These are phyloP conservation scores for Abrostola triplasia DNA, from an alignment of 2,888 invertebrate species.

Conservation along the genomic window DNA sequence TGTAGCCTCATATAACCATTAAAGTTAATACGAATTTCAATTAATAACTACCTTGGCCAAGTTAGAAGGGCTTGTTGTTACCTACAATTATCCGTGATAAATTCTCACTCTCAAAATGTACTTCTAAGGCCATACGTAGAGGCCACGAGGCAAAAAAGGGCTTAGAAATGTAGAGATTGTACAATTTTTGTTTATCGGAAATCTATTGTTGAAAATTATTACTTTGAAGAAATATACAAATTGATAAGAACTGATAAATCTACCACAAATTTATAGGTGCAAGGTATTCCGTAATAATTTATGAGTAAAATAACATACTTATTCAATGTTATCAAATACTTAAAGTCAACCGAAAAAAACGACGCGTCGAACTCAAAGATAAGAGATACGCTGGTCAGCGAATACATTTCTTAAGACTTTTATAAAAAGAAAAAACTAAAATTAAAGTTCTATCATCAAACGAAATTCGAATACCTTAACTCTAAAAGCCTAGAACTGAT, in stretches of 20 bases:
- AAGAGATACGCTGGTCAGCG: not conserved
- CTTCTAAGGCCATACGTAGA: conserved; percentile 40
- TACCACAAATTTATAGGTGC: not conserved
- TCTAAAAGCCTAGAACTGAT: no score
- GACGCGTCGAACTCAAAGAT: not conserved
- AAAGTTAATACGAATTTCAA: conserved; percentile 48
- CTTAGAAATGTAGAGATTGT: no score
- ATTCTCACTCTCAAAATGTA: conserved; percentile 40
- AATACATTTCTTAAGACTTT: not conserved
- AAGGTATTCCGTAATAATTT: not conserved
- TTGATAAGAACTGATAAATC: not conserved
- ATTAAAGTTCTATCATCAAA: no score
- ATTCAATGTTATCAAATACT: not conserved
- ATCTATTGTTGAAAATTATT: not conserved
- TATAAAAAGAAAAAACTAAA: not conserved
- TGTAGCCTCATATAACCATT: conserved; percentile 44
- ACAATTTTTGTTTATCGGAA: no score
- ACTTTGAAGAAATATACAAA: not conserved
- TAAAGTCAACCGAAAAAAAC: not conserved
- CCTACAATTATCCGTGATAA: conserved; percentile 47
- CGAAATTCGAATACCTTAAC: no score
- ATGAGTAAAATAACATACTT: not conserved
- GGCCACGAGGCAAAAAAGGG: conserved; percentile 43
- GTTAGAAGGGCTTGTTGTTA: conserved; percentile 67
- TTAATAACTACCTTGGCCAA: conserved; percentile 67